Conservation (phyloP, 2,113 vertebrate species). For the Myrmophylax atrothorax region DNA sequence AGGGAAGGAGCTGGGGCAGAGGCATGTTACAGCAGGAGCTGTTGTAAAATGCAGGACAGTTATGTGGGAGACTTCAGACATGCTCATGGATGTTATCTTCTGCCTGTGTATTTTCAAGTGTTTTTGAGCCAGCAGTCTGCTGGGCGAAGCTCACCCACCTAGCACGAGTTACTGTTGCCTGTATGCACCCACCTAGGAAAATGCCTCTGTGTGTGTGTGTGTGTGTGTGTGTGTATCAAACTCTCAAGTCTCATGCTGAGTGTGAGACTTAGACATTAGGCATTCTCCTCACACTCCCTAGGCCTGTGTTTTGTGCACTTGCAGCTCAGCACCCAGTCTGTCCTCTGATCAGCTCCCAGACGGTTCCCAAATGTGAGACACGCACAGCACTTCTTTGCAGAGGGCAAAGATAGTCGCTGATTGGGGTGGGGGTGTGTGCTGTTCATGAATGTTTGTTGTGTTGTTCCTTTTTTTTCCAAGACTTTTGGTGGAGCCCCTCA, state of each 20-base stretch:
- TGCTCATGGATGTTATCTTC: not conserved
- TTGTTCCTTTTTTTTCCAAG: not conserved
- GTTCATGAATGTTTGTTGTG: not conserved
- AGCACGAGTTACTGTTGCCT: accelerated
- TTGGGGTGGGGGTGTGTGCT: accelerated
- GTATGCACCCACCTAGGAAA: accelerated
- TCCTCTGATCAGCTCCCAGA: not conserved
- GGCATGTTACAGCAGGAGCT: not conserved
- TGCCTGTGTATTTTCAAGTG: not conserved
- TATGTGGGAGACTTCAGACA: not conserved
- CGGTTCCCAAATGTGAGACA: not conserved
- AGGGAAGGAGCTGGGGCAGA: not conserved
- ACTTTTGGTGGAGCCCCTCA: not conserved
- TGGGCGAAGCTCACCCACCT: not conserved
- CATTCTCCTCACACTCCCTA: not conserved
- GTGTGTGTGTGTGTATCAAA: not conserved
- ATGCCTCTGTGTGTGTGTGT: accelerated
- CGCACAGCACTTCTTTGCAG: accelerated
- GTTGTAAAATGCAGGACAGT: not conserved
- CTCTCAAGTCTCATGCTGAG: not conserved
- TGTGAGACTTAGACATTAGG: not conserved
- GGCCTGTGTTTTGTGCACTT: not conserved
- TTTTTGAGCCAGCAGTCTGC: not conserved
- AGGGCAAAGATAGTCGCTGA: not conserved
- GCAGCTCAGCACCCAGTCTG: not conserved